A percentile compares a stretch with the other conserved stretches of the same genome.
phyloP scores from a whole-genome alignment of 2,888 invertebrate genomes.

The Parnassius mnemosyne region DNA sequence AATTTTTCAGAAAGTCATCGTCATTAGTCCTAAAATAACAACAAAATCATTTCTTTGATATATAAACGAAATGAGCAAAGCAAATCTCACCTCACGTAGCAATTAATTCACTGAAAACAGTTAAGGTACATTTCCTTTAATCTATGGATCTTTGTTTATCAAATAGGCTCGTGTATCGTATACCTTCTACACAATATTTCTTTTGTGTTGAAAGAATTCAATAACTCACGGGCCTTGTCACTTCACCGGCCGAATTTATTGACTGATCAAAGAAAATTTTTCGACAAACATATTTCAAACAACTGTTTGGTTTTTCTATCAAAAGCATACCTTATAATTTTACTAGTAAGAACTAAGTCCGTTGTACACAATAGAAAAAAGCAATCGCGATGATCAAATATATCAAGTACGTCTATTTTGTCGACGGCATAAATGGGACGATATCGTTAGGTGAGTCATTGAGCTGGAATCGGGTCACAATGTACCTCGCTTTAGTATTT shows the following conservation, averaged over 20 bases:
- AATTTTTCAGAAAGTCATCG: no score
- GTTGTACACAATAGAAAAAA: slow-evolving; percentile 6
- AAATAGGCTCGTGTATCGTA: slow-evolving; percentile 3
- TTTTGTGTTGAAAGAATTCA: slow-evolving; percentile 27
- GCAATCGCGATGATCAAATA: slow-evolving; percentile 5
- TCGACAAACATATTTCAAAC: slow-evolving; percentile 18
- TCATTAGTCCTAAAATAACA: no score
- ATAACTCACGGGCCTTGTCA: slow-evolving; percentile 32
- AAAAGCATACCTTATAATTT: slow-evolving; percentile 18
- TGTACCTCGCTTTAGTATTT: slow-evolving; percentile 33
- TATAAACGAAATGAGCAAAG: no score
- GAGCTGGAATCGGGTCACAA: slow-evolving; percentile 34
- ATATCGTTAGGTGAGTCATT: slow-evolving; percentile 36
- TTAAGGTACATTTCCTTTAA: slow-evolving; percentile 11
- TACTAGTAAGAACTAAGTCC: slow-evolving; percentile 11
- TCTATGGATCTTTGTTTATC: slow-evolving; percentile 20
- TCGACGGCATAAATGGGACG: slow-evolving; percentile 25
- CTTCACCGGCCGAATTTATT: slow-evolving; percentile 33
- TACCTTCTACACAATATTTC: slow-evolving; percentile 19
- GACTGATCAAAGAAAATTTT: slow-evolving; percentile 37
- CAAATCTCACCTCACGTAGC: not conserved
- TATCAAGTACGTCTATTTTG: slow-evolving; percentile 18
- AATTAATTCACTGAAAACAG: slow-evolving; percentile 7
- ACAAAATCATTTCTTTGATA: no score
- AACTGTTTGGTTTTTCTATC: not conserved